A percentile compares a stretch with the other conserved stretches of the same genome.
phyloP scores from a whole-genome alignment of 2,113 vertebrate species.

The Phasianus colchicus region DNA sequence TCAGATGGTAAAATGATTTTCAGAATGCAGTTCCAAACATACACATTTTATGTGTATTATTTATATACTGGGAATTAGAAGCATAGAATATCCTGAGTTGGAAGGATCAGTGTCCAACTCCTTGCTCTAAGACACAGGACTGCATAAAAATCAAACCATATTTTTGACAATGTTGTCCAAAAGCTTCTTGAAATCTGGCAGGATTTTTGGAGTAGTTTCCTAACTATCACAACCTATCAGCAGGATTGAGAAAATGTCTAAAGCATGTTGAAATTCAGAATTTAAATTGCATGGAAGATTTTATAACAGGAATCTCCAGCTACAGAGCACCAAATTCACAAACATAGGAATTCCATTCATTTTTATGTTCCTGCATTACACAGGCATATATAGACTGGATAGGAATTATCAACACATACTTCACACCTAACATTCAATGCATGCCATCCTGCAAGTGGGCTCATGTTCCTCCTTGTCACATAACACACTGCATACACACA shows the following conservation, averaged over 20 bases:
- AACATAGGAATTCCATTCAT: not conserved
- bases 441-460: not conserved
- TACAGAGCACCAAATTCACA: not conserved
- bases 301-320: not conserved
- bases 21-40: not conserved
- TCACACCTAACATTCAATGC: not conserved
- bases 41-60: not conserved
- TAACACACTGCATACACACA: accelerated
- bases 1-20: not conserved
- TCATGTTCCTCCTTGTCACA: not conserved
- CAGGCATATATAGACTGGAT: not conserved
- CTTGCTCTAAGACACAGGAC: no score
- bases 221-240: not conserved
- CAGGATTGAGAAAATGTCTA: not conserved
- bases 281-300: not conserved
- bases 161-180: no score
- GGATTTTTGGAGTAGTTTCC: not conserved
- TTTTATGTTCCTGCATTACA: not conserved
- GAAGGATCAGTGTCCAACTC: no score
- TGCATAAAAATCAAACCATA: no score
- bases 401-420: not conserved
- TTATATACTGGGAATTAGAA: no score
- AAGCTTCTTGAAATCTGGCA: no score
- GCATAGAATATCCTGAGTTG: no score
- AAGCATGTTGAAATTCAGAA: not conserved